These are phyloP conservation scores for Danio kyathit DNA, from an alignment of 2,797 vertebrate genomes.

Conservation along the genomic window DNA sequence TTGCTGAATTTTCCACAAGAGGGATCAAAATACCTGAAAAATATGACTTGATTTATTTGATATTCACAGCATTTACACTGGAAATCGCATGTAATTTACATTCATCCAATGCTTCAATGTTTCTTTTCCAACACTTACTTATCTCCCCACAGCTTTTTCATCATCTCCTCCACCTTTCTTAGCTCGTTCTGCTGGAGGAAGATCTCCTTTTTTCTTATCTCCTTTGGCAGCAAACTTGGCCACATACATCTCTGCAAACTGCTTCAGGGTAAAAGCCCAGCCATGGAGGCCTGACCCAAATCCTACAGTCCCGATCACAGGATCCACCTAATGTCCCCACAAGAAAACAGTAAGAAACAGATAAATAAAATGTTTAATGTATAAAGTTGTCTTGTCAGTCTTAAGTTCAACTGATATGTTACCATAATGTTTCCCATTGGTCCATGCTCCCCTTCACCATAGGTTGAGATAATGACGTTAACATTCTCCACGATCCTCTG, in stretches of 20 bases:
- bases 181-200: conserved; percentile 48
- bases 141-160: conserved; percentile 72
- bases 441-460: conserved; percentile 69
- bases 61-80: background rate
- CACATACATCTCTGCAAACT: conserved; percentile 77
- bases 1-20: conserved; percentile 89
- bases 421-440: conserved; percentile 71
- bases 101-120: background rate
- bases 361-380: background rate
- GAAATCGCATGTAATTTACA: background rate
- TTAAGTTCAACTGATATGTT: conserved; percentile 30
- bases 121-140: conserved; percentile 60
- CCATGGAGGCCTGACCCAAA: conserved; percentile 73
- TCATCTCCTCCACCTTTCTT: conserved; percentile 71
- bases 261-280: conserved; percentile 77
- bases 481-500: conserved; percentile 69
- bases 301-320: conserved; percentile 69
- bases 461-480: conserved; percentile 69
- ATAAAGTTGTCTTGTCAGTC: background rate
- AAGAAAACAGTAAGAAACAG: conserved; percentile 2
- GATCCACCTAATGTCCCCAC: conserved; percentile 66
- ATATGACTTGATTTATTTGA: background rate
- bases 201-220: conserved; percentile 69
- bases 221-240: conserved; percentile 74
- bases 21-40: conserved; percentile 85